Evolutionary conservation across 2,888 invertebrate genomes (phyloP).

Genomic region (Tuta absoluta): DNA sequence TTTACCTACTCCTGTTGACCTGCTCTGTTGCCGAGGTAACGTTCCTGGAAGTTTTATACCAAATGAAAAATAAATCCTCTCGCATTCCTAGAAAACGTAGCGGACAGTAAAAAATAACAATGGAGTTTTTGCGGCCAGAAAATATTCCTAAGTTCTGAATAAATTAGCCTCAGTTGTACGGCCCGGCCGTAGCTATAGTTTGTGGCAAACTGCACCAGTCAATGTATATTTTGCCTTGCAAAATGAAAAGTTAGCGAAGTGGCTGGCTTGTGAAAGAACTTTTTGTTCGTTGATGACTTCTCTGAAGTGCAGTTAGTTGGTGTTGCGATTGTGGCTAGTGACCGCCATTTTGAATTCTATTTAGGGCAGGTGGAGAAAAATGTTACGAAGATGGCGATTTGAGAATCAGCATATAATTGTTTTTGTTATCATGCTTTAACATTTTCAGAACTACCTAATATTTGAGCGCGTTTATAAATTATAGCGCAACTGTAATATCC

Average conservation of each 20-base stretch:
- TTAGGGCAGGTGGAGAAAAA: background rate
- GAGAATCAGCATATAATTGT: no score
- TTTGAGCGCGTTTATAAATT: no score
- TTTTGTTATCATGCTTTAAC: no score
- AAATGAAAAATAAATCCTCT: conserved; percentile 1
- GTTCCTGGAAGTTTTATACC: background rate
- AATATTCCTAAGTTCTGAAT: conserved; percentile 18
- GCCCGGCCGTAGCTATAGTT: conserved; percentile 1
- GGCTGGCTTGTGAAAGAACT: conserved; percentile 1
- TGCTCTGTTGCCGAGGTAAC: background rate
- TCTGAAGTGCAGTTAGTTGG: background rate
- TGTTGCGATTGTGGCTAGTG: background rate
- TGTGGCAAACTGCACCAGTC: conserved; percentile 7
- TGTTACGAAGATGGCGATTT: no score
- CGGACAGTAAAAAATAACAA: conserved; percentile 15
- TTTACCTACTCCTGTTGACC: no score
- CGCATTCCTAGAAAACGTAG: conserved; percentile 7
- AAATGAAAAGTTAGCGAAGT: conserved; percentile 11
- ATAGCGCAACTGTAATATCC: no score
- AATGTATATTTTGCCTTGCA: conserved; percentile 3
- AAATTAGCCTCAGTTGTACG: conserved; percentile 14
- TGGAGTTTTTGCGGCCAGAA: conserved; percentile 10
- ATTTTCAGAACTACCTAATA: no score
- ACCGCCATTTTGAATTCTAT: background rate
- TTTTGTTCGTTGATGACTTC: conserved; percentile 7